Conservation (phyloP, 2,888 invertebrate species). For the Caenorhabditis doughertyi region DNA sequence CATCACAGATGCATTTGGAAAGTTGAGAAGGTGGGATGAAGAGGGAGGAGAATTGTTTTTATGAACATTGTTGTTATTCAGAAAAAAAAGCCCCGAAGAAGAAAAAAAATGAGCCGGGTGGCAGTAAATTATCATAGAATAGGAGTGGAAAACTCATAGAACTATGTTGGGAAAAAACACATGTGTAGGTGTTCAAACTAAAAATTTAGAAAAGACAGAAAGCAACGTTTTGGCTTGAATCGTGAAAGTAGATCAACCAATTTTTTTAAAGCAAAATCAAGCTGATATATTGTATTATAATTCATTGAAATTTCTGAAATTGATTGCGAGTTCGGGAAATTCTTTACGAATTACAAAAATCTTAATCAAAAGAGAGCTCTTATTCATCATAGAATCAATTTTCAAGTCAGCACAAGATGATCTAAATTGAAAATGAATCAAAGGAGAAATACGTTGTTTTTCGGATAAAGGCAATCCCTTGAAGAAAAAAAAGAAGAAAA, state of each 20-base stretch:
- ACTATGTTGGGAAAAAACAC: background rate
- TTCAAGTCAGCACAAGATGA: slow-evolving; percentile 2
- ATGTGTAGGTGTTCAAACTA: background rate
- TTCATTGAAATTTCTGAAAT: too few relatives aligned
- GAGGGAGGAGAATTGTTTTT: slow-evolving; percentile 25
- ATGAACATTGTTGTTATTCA: slow-evolving; percentile 39
- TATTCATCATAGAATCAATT: slow-evolving; percentile 8
- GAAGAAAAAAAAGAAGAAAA: slow-evolving; percentile 9
- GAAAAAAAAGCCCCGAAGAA: background rate
- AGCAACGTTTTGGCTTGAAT: too few relatives aligned
- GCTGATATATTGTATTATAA: too few relatives aligned
- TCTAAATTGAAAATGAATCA: slow-evolving; percentile 1
- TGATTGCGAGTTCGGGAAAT: too few relatives aligned
- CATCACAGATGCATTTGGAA: background rate
- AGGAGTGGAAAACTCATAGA: slow-evolving; percentile 19
- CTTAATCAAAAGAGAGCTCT: background rate
- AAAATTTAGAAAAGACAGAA: too few relatives aligned
- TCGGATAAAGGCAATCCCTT: too few relatives aligned
- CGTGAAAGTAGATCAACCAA: too few relatives aligned
- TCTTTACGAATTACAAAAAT: too few relatives aligned
- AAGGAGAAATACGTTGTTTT: slow-evolving; percentile 21
- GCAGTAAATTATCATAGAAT: slow-evolving; percentile 48
- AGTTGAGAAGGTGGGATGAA: slow-evolving; percentile 17
- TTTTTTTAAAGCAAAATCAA: too few relatives aligned
- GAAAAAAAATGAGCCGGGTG: slow-evolving; percentile 18